Conservation (phyloP, 2,797 vertebrate species). For the Enteromius treurensis region DNA sequence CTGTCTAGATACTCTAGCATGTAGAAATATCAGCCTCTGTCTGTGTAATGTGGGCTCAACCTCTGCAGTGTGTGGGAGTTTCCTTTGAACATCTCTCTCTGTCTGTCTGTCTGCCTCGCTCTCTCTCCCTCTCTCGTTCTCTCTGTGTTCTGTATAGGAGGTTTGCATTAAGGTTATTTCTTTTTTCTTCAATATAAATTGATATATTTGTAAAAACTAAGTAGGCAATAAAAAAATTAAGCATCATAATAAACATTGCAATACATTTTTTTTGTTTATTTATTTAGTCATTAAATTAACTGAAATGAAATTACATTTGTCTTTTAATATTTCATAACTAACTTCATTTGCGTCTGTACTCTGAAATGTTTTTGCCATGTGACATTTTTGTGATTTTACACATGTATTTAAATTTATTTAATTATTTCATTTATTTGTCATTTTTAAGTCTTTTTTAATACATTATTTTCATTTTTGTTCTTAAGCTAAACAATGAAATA, state of each 20-base stretch:
- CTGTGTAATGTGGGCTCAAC: constrained; percentile 28
- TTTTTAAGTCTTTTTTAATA: neutral
- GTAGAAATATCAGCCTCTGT: constrained; percentile 35
- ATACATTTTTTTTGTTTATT: neutral
- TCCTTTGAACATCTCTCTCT: constrained; percentile 51
- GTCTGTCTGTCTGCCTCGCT: neutral
- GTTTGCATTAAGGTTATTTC: neutral
- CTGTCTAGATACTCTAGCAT: constrained; percentile 7
- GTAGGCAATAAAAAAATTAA: neutral
- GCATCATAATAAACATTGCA: neutral
- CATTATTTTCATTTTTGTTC: neutral
- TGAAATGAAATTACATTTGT: neutral
- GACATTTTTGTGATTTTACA: neutral
- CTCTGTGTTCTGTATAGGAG: constrained; percentile 21
- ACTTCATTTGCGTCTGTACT: neutral
- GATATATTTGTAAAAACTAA: neutral
- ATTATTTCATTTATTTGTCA: neutral
- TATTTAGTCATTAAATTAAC: neutral
- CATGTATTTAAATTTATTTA: neutral
- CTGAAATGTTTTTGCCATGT: neutral
- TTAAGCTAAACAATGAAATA: neutral
- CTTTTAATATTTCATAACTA: neutral
- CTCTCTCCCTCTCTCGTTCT: neutral
- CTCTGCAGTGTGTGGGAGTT: constrained; percentile 61
- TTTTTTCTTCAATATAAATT: neutral